Conservation (phyloP, 2,888 invertebrate genomes). For the Pristionchus maxplancki region DNA sequence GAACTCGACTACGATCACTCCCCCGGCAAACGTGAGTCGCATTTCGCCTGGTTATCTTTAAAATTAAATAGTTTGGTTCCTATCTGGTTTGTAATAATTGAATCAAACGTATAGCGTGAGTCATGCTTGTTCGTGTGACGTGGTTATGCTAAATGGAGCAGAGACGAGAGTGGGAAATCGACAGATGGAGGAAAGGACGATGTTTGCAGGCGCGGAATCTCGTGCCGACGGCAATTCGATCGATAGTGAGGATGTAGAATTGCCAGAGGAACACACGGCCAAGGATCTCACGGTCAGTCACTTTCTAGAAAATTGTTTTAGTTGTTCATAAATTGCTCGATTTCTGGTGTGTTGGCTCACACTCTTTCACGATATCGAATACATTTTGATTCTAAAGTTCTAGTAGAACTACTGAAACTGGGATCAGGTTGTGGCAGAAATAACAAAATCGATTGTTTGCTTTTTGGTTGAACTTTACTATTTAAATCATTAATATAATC, state of each 20-base stretch:
- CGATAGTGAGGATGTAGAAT: slow-evolving; percentile 24
- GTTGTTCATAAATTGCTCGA: not conserved
- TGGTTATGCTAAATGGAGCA: not conserved
- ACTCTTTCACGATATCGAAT: too few relatives aligned
- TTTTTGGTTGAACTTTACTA: too few relatives aligned
- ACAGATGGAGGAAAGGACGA: not conserved
- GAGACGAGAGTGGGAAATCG: not conserved
- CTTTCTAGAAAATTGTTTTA: not conserved
- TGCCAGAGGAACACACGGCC: slow-evolving; percentile 2
- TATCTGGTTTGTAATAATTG: not conserved
- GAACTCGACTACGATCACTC: slow-evolving; percentile 40
- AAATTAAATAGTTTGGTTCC: not conserved
- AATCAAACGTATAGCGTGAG: not conserved
- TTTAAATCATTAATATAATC: too few relatives aligned
- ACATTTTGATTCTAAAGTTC: too few relatives aligned
- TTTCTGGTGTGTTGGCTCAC: too few relatives aligned
- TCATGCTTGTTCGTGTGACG: not conserved
- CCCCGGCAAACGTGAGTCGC: not conserved
- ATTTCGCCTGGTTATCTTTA: not conserved
- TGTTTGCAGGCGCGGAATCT: slow-evolving; percentile 28
- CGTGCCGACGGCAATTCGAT: not conserved
- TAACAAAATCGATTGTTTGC: too few relatives aligned
- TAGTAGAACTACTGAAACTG: too few relatives aligned
- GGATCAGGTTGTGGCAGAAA: too few relatives aligned
- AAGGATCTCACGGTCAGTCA: not conserved